Evolutionary conservation across 2,113 vertebrate genomes (phyloP), one percentile per base, ranked within the genome.

Genomic region (Epinephelus fuscoguttatus): DNA sequence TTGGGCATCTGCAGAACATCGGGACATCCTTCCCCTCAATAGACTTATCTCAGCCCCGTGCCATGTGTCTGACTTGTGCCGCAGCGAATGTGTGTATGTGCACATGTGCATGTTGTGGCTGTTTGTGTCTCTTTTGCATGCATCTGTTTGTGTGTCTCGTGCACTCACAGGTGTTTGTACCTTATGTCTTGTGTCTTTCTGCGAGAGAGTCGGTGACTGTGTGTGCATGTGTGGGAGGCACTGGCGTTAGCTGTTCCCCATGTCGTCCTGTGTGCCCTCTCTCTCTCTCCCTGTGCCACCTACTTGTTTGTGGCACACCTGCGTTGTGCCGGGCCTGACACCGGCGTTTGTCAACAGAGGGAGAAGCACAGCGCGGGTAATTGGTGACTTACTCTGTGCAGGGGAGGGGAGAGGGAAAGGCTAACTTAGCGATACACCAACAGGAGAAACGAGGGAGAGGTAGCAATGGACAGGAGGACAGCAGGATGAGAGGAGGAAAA

Each of bases 251-350:
- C 85, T 82, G 86, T 57, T 92, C 76, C 88, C 91, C 76, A 78
- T 81, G 69, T 81, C 81, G 74, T 87, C 92, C 89, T 57, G 83
- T 55, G 45, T 85, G 92, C 92, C 89, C 92, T 81, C 85, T 80
- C 79, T 64, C 80, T 75, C 72, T 71, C 75, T 66, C 84, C 55
- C 75, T 17, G 75, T 90, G 92, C 93, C 92, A 93, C 89, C 89
- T 92, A 91, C 94, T 91, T 92, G 93, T 95, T 95, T 92, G 90
- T 86, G 89, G 90, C 82, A 85, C 88, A 89, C 91, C 89, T 76
- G 92, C 71, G 78, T 82, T 50, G 76, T 63, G 81, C 75, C 25
- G 70, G 81, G 87, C 85, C 88, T 89, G 91, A 92, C 91, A 92
- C 85, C 42, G 18, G 70, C 55, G 66, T 94, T 92, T 91, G 92